These are phyloP conservation scores for Drosophila glabriapex DNA, from an alignment of 2,888 invertebrate genomes.

Conservation along the genomic window DNA sequence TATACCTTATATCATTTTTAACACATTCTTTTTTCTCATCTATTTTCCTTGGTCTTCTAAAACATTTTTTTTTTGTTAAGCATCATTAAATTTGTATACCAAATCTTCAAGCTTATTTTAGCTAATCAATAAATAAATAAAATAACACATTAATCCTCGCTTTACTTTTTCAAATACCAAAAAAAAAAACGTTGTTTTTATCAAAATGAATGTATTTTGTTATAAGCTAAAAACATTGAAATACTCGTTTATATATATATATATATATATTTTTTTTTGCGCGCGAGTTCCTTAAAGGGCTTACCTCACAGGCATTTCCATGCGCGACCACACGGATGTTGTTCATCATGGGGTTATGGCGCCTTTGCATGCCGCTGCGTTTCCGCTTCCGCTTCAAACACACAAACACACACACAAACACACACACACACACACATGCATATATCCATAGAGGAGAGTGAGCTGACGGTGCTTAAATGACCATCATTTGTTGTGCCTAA, in stretches of 20 bases:
- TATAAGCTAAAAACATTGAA: background rate
- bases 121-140: background rate
- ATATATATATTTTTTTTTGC: constrained; percentile 25
- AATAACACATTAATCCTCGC: background rate
- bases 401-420: constrained; percentile 27
- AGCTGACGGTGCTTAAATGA: background rate
- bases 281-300: constrained; percentile 49
- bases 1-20: background rate
- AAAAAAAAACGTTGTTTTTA: background rate
- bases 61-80: background rate
- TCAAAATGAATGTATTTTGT: background rate
- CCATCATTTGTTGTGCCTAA: constrained; percentile 43
- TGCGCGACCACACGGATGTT: constrained; percentile 53
- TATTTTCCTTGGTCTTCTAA: background rate
- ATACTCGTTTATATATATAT: background rate
- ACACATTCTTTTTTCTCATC: background rate
- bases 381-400: constrained; percentile 50
- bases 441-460: background rate
- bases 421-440: constrained; percentile 25
- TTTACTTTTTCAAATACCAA: background rate
- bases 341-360: constrained; percentile 67
- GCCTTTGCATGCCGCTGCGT: constrained; percentile 70
- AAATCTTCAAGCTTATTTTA: background rate
- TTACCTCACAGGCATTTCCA: constrained; percentile 46
- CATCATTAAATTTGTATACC: background rate